Conservation (phyloP, 2,113 vertebrate species). For the Notarius lentiginosus region DNA sequence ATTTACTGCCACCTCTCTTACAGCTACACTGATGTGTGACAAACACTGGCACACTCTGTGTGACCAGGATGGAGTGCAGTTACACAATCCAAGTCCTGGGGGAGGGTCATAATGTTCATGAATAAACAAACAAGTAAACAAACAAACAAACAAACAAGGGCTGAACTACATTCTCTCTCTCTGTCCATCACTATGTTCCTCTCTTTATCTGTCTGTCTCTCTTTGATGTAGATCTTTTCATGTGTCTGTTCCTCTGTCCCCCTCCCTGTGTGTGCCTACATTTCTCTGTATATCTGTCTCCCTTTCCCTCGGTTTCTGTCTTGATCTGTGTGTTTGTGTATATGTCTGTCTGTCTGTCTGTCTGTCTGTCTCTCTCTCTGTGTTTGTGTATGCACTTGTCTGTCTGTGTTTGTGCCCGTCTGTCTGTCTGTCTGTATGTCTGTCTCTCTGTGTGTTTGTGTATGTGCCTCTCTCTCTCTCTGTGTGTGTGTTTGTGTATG, state of each 20-base stretch:
- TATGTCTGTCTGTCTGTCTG: too few species aligned
- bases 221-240: background rate
- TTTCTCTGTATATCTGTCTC: background rate
- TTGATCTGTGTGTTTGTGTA: too few species aligned
- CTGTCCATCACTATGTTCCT: background rate
- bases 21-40: constrained; percentile 1
- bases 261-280: too few species aligned
- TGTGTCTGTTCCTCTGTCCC: background rate
- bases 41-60: background rate
- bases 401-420: too few species aligned
- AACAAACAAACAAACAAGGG: background rate
- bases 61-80: background rate
- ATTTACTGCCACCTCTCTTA: constrained; percentile 28
- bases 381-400: too few species aligned
- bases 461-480: too few species aligned
- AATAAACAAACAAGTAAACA: background rate
- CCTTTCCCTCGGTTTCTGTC: background rate
- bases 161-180: background rate
- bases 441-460: too few species aligned
- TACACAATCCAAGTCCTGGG: background rate
- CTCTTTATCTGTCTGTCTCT: background rate
- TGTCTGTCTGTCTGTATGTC: too few species aligned
- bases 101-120: background rate
- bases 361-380: too few species aligned
- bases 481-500: too few species aligned